Evolutionary conservation across 2,888 invertebrate species (phyloP).

Genomic region (Pristionchus fissidentatus): DNA sequence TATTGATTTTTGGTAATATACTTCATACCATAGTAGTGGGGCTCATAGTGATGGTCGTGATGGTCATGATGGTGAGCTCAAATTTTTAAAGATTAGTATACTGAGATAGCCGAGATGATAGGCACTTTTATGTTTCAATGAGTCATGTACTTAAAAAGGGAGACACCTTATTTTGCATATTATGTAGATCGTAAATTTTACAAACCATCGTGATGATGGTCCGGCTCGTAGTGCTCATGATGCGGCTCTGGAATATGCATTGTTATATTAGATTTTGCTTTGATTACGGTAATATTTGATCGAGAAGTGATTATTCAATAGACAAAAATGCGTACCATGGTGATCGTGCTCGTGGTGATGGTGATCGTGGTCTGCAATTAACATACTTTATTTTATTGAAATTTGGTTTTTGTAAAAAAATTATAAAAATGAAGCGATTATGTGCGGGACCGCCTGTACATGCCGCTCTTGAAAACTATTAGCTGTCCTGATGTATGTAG

Average conservation of each 20-base stretch:
- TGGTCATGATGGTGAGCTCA: constrained; percentile 25
- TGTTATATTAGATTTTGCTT: not conserved
- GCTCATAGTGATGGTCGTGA: constrained; percentile 32
- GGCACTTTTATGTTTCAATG: too few relatives aligned
- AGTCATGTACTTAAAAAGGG: too few relatives aligned
- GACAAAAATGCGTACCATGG: not conserved
- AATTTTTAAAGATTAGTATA: not conserved
- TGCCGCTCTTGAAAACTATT: too few relatives aligned
- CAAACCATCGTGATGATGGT: constrained; percentile 44
- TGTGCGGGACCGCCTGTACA: too few relatives aligned
- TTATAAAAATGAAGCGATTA: too few relatives aligned
- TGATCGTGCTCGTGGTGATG: constrained; percentile 38
- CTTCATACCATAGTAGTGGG: not conserved
- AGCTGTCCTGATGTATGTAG: too few relatives aligned
- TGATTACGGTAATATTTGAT: not conserved
- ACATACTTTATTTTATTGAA: too few relatives aligned
- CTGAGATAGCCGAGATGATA: too few relatives aligned
- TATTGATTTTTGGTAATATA: not conserved
- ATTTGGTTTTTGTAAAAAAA: too few relatives aligned
- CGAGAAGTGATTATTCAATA: not conserved
- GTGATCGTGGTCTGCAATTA: constrained; percentile 28
- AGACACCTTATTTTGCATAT: not conserved
- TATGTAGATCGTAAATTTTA: not conserved
- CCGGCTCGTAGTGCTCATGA: constrained; percentile 30
- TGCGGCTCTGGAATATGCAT: not conserved